Evolutionary conservation across 2,888 invertebrate genomes (phyloP), one percentile per base, ranked within the genome.

Genomic region (Hyposoter dolosus): DNA sequence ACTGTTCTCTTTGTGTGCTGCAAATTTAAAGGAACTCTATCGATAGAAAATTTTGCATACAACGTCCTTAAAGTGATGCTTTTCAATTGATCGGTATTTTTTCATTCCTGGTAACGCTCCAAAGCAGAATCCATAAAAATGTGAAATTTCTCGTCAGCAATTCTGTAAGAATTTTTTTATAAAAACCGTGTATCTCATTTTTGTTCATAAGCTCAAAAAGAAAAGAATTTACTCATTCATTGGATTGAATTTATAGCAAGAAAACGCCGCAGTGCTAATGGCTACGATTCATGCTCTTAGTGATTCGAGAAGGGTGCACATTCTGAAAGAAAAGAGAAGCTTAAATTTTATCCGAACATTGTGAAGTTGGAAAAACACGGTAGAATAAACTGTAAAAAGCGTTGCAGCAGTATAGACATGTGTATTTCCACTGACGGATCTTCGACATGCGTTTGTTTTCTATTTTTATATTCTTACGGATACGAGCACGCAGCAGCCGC

Each of bases 331-430:
- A 66, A n/a, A 40, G 9, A 9, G 6, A 66, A n/a, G 10, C 40
- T 28, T 40, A 35, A 66, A 66, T n/a, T 66, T 66, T 66, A 69
- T 69, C n/a, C 19, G 6, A 45, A 45, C 23, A 45, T 69, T 28
- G 45, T 69, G 6, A 23, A 45, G 10, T 23, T 10, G 28, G 15
- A 45, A 69, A 68, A 69, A 47, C 43, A 68, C 19, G 12, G 19
- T 68, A 6, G 45, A 40, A 65, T 35, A 65, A 65, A 65, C 17
- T 28, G 65, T 66, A 60, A 60, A 60, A 60, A 60, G 60, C 60
- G 6, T 66, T 35, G n/a, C 19, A 35, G 32, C 19, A 66, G 35
- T 35, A 40, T n/a, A 40, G 28, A 28, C 60, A 28, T 15, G 60
- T 60, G 60, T 60, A 60, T 60, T 60, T 60, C 28, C 60, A 28